These are phyloP conservation scores for Leptopilina boulardi DNA, from an alignment of 1,140 invertebrate species.

Conservation along the genomic window DNA sequence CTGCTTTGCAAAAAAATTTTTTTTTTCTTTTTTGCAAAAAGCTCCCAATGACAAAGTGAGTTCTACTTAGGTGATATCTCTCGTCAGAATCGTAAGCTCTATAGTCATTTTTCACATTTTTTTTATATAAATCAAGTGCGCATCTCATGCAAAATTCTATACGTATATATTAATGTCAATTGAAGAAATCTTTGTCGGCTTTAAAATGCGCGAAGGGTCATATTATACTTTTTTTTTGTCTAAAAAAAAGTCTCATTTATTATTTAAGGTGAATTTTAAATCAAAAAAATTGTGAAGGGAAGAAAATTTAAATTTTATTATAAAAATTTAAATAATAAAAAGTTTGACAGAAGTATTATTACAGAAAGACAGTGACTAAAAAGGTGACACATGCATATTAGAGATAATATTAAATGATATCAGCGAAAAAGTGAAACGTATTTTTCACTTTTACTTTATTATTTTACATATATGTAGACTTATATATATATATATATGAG, in stretches of 20 bases:
- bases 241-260: slow-evolving; percentile 2
- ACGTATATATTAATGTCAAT: slow-evolving; percentile 7
- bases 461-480: too few relatives aligned
- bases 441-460: too few relatives aligned
- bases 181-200: not conserved
- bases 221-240: not conserved
- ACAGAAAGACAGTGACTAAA: not conserved
- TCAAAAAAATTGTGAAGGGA: not conserved
- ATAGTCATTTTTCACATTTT: slow-evolving; percentile 10
- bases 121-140: slow-evolving; percentile 5
- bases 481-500: too few relatives aligned
- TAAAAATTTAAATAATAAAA: not conserved
- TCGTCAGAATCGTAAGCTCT: not conserved
- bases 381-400: not conserved
- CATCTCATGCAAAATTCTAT: slow-evolving; percentile 18
- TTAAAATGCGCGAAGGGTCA: not conserved
- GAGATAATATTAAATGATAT: not conserved
- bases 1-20: not conserved
- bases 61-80: slow-evolving; percentile 13
- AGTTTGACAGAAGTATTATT: not conserved
- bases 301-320: not conserved
- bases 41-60: slow-evolving; percentile 2
- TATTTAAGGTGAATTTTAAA: not conserved
- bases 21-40: not conserved
- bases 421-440: too few relatives aligned